Evolutionary conservation across 2,113 vertebrate species (phyloP).

Genomic region (Chionomys nivalis): DNA sequence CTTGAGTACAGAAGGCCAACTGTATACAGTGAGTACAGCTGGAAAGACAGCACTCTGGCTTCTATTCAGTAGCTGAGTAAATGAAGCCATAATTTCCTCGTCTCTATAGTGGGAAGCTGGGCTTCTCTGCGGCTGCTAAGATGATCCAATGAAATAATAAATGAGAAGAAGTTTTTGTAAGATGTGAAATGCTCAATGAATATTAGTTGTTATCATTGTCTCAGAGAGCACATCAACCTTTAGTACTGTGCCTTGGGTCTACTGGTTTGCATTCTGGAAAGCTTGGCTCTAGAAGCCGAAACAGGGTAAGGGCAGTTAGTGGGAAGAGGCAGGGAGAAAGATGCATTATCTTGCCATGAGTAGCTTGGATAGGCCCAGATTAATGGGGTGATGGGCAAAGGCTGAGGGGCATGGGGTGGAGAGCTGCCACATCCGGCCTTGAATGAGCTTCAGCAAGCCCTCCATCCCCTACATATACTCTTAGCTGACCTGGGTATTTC

Average conservation of each 20-base stretch:
- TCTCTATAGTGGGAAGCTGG: neutral
- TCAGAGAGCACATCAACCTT: slow-evolving; percentile 30
- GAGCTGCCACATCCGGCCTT: neutral
- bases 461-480: neutral
- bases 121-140: neutral
- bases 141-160: neutral
- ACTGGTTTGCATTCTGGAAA: slow-evolving; percentile 31
- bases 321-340: neutral
- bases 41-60: neutral
- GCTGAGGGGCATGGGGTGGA: neutral
- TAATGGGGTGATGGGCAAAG: neutral
- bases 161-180: neutral
- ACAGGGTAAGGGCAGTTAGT: neutral
- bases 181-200: slow-evolving; percentile 7
- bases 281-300: slow-evolving; percentile 47
- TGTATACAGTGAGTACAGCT: neutral
- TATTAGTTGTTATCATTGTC: neutral
- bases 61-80: neutral
- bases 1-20: neutral
- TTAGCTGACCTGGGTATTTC: slow-evolving; percentile 34
- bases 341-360: neutral
- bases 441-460: neutral
- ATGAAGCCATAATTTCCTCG: neutral
- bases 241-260: neutral
- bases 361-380: neutral